phyloP scores from a whole-genome alignment of 1,140 invertebrate genomes.

The Caenorhabditis inopinata region DNA sequence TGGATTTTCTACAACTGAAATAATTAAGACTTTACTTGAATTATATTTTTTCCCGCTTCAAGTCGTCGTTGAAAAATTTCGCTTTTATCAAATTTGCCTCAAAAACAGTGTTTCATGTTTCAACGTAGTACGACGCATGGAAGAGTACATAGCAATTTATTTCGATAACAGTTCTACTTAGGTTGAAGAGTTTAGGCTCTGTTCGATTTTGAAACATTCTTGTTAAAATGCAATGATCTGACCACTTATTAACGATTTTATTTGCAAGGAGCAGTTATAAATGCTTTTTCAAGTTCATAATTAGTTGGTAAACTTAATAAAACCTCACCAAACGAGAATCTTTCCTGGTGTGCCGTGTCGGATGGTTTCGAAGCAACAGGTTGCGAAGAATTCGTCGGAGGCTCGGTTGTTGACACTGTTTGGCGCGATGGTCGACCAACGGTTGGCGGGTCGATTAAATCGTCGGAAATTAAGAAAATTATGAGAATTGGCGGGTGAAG shows the following conservation, averaged over 20 bases:
- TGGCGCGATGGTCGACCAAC: neutral
- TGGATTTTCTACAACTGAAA: no score
- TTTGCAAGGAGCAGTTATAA: no score
- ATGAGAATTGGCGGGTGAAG: neutral
- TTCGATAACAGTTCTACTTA: no score
- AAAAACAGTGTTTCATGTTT: constrained; percentile 24
- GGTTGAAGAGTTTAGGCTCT: no score
- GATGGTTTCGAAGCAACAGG: neutral
- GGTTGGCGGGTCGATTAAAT: neutral
- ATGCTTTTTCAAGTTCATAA: no score
- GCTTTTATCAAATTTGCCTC: constrained; percentile 6
- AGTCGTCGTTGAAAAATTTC: constrained; percentile 1
- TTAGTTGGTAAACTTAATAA: neutral
- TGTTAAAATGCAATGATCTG: no score
- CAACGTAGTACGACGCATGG: neutral
- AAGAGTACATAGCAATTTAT: no score
- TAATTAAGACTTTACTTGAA: no score
- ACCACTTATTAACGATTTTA: no score
- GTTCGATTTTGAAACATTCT: no score
- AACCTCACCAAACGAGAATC: neutral
- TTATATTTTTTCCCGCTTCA: neutral
- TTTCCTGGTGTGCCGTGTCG: neutral
- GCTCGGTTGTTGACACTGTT: neutral
- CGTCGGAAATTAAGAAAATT: neutral
- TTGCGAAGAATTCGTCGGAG: neutral